Evolutionary conservation across 2,797 vertebrate species (phyloP).

Genomic region (Lacerta viridis): DNA sequence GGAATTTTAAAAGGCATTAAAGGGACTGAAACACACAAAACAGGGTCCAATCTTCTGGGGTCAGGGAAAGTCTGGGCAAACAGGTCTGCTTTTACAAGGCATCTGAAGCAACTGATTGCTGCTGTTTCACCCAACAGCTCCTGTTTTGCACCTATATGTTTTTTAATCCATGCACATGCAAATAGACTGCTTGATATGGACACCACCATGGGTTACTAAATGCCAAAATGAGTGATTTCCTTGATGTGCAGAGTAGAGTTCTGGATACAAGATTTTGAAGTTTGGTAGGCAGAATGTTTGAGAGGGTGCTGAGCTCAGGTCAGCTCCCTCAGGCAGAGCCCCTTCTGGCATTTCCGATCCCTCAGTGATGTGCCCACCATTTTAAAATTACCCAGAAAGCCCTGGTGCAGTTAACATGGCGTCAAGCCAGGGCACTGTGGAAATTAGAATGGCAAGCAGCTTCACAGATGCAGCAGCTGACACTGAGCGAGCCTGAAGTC

Average conservation of each 20-base stretch:
- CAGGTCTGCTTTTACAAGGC: too few relatives aligned
- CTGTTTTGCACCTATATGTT: not conserved
- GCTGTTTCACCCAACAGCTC: too few relatives aligned
- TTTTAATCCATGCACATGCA: too few relatives aligned
- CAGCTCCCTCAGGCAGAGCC: not conserved
- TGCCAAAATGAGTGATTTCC: not conserved
- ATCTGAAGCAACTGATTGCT: too few relatives aligned
- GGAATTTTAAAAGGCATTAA: too few relatives aligned
- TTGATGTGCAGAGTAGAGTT: not conserved
- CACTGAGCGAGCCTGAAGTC: not conserved
- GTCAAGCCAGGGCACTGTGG: not conserved
- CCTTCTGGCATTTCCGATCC: not conserved
- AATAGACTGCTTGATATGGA: not conserved
- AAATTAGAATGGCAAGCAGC: not conserved
- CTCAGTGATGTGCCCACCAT: not conserved
- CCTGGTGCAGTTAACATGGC: not conserved
- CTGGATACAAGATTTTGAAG: not conserved
- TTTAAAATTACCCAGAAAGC: not conserved
- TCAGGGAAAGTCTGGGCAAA: too few relatives aligned
- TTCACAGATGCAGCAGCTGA: not conserved
- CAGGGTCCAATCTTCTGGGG: too few relatives aligned
- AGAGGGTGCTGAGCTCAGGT: not conserved
- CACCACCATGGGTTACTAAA: too few relatives aligned
- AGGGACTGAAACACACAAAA: too few relatives aligned
- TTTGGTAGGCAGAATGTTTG: too few relatives aligned